Percentiles rank a stretch among this genome's conserved stretches.
phyloP scores from a whole-genome alignment of 2,797 vertebrate genomes.

The Eidolon dupreanum region DNA sequence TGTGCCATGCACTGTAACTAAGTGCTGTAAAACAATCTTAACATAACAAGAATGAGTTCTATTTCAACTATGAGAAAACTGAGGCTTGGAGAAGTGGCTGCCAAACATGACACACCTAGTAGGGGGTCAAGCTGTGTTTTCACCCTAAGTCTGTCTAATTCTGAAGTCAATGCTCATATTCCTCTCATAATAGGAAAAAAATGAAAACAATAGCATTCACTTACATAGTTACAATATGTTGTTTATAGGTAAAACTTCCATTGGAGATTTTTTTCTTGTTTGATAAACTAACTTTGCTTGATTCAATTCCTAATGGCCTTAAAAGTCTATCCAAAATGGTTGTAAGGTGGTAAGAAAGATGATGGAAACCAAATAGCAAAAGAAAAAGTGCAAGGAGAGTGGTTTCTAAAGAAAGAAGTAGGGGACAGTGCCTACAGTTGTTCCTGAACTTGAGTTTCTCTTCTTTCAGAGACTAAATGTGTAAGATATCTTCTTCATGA shows the following conservation, averaged over 20 bases:
- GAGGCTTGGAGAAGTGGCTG: not conserved
- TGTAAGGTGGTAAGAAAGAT: not conserved
- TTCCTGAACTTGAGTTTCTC: not conserved
- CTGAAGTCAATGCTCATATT: not conserved
- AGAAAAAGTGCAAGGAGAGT: not conserved
- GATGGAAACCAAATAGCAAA: not conserved
- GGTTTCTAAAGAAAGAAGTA: not conserved
- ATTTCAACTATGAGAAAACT: not conserved
- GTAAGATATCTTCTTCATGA: not conserved
- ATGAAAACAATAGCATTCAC: not conserved
- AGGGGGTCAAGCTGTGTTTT: not conserved
- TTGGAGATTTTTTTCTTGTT: not conserved
- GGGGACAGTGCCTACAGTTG: not conserved
- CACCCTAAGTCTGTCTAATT: not conserved
- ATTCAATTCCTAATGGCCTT: not conserved
- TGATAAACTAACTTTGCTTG: not conserved
- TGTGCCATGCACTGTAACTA: not conserved
- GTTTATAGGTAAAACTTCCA: not conserved
- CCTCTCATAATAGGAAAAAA: not conserved
- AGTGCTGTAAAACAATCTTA: not conserved
- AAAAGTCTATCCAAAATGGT: not conserved
- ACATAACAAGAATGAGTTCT: not conserved
- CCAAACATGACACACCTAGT: not conserved
- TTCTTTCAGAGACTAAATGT: not conserved
- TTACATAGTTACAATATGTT: not conserved